phyloP scores from a whole-genome alignment of 2,888 invertebrate species.

The Slavum lentiscoides region DNA sequence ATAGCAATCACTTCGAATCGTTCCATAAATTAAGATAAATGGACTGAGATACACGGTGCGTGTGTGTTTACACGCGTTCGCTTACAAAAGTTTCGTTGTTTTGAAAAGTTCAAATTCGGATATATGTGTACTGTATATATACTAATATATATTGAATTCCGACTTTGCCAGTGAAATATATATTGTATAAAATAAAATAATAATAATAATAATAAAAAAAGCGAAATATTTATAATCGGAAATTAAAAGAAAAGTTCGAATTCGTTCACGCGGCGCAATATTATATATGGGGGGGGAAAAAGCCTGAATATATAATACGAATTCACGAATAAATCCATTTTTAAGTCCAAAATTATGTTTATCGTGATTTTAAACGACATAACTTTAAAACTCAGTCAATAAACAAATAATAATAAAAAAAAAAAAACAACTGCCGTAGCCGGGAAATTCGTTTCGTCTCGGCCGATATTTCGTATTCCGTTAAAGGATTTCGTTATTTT shows the following conservation, averaged over 20 bases:
- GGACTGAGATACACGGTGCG: no score
- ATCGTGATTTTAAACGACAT: background rate
- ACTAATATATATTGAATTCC: background rate
- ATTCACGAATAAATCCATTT: background rate
- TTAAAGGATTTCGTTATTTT: background rate
- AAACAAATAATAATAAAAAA: slow-evolving; percentile 1
- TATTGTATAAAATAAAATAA: background rate
- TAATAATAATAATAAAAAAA: background rate
- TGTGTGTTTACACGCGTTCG: background rate
- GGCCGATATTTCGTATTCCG: background rate
- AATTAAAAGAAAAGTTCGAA: slow-evolving; percentile 23
- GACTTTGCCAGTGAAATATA: background rate
- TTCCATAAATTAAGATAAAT: slow-evolving; percentile 13
- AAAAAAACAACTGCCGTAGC: background rate
- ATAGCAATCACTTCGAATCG: background rate
- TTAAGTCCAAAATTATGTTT: background rate
- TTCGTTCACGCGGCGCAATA: background rate
- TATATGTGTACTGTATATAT: background rate
- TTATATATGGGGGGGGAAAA: background rate
- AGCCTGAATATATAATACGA: background rate
- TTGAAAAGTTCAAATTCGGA: slow-evolving; percentile 2
- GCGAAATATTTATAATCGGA: background rate
- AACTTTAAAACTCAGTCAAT: slow-evolving; percentile 1
- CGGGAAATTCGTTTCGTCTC: background rate
- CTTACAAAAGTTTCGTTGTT: background rate